Conservation (phyloP, 92 coral and sea anemone species). For the Diadumene lineata region DNA sequence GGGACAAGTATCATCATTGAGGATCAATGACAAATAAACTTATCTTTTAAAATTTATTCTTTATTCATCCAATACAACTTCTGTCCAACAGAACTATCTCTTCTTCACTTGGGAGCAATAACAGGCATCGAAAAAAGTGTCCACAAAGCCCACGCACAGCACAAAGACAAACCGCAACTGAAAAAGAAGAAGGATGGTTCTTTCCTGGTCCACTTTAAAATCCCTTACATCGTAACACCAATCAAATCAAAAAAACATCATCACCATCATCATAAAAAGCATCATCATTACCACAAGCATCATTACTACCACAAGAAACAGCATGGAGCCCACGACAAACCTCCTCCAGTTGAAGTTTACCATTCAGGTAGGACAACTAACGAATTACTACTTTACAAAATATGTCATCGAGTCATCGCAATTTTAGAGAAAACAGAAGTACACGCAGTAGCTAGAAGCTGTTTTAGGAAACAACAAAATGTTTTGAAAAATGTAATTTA, state of each 20-base stretch:
- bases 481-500: too few species aligned
- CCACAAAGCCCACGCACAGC: too few species aligned
- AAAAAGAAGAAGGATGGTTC: conserved; percentile 80
- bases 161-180: conserved; percentile 41
- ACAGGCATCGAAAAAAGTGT: conserved; percentile 28
- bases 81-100: conserved; percentile 61
- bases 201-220: conserved; percentile 76
- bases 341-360: conserved; percentile 26
- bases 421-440: too few species aligned
- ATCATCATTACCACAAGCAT: conserved; percentile 38
- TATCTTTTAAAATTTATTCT: too few species aligned
- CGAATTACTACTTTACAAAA: too few species aligned
- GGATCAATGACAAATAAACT: too few species aligned
- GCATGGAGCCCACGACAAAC: conserved; percentile 21
- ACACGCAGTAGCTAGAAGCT: too few species aligned
- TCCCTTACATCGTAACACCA: conserved; percentile 86
- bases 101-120: conserved; percentile 70
- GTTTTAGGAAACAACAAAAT: too few species aligned
- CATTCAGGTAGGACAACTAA: conserved; percentile 9
- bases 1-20: too few species aligned
- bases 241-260: conserved; percentile 44
- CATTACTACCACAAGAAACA: conserved; percentile 7
- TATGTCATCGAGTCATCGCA: too few species aligned
- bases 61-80: too few species aligned
- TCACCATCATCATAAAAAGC: conserved; percentile 33